These are phyloP conservation scores for Premnoplex brunnescens DNA, from an alignment of 2,797 vertebrate species.

Conservation along the genomic window DNA sequence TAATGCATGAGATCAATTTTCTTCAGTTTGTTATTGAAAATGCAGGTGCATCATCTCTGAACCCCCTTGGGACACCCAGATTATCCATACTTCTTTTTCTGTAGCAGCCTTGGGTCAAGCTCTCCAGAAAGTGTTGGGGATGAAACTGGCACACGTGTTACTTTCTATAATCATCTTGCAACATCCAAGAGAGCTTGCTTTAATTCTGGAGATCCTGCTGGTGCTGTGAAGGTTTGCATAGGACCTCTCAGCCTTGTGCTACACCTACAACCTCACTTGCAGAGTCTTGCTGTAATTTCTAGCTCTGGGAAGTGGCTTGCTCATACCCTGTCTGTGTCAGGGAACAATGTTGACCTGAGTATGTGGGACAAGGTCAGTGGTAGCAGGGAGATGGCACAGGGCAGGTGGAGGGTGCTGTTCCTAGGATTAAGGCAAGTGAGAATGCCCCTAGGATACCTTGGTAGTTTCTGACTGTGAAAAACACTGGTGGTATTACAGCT, in stretches of 20 bases:
- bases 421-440: neutral
- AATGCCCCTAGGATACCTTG: fast-evolving
- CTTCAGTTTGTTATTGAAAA: neutral
- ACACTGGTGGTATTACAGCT: neutral
- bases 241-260: neutral
- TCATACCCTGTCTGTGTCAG: fast-evolving
- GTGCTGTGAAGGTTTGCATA: neutral
- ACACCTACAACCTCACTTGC: neutral
- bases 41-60: neutral
- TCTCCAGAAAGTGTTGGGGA: neutral
- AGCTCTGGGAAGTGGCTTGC: neutral
- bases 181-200: neutral
- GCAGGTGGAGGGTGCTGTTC: neutral
- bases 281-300: neutral
- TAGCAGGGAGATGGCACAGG: neutral
- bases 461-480: neutral
- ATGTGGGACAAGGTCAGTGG: neutral
- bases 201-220: neutral
- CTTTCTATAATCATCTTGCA: neutral
- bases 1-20: neutral
- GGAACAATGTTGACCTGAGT: fast-evolving
- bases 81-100: neutral
- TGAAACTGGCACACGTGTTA: neutral
- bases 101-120: neutral
- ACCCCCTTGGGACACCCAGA: neutral